Base-by-base conservation (phyloP, 2,113 vertebrate genomes). In the Tachycineta bicolor region DNA sequence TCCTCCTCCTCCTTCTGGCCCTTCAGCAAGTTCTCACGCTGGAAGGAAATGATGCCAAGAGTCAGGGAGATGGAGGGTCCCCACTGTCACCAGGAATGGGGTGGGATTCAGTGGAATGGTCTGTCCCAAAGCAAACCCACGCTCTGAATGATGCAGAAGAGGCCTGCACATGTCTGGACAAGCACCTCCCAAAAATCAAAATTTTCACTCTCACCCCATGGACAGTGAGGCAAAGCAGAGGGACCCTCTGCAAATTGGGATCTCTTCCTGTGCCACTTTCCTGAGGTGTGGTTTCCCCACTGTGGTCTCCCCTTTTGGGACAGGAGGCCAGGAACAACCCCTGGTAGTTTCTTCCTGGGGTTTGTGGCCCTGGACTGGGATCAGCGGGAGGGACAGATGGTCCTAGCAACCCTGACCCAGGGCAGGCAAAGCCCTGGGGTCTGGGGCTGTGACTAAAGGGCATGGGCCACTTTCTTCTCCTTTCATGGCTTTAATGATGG, bases 1-100 rank as follows among this genome's bases (percentile, higher is more conserved):
- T 99, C 99, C 78, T 99, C 99, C 60, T 99, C 99, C 96, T 99
- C 99, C 90, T 98, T 99, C 88, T 99, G 99, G 64, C 97, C 98
- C 64, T 97, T 98, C 47, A 98, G 98, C 98, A 99, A 95, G 75
- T 98, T 98, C 90, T 99, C 99, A 1, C 97, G 97, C 99, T 99
- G 93, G 5, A 87, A 95, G 5, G 1, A 73, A 95, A 67, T 0
- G 0, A 49, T 16, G 21, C 39, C 34, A n/a, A 37, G 62, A 58
- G 55, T 81, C 58, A 87, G 77, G 73, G 62, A 5, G 46, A 14
- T 8, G 41, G 29, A 41, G 14, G 29, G 33, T n/a, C 16, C 55
- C 71, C 78, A 25, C 0, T 2, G 3, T 7, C 44, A 52, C 46
- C 6, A 13, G 41, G 71, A 17, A 46, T 23, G n/a, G 68, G 39